phyloP scores from a whole-genome alignment of 2,888 invertebrate genomes.

The Lagria hirta region DNA sequence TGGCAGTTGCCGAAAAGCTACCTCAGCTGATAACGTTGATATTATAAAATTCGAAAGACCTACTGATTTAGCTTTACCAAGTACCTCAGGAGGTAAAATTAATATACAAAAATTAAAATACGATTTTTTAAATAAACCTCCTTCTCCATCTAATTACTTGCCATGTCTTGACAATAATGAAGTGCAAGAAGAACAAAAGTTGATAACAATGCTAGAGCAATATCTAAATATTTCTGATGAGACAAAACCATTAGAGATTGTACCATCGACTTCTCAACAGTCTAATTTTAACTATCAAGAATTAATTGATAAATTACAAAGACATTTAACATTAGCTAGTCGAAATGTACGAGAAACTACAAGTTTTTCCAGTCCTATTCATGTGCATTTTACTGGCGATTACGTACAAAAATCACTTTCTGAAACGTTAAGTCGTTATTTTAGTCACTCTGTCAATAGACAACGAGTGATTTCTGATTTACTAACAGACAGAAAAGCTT shows the following conservation, averaged over 20 bases:
- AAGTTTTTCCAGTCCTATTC: constrained; percentile 17
- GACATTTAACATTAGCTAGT: constrained; percentile 55
- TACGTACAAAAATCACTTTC: constrained; percentile 62
- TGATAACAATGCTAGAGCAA: constrained; percentile 67
- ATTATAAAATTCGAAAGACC: constrained; percentile 56
- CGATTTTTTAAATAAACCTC: constrained; percentile 64
- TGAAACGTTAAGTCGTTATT: constrained; percentile 69
- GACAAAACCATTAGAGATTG: too few relatives aligned
- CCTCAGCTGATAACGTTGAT: constrained; percentile 68
- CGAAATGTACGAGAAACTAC: too few relatives aligned
- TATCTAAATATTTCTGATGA: constrained; percentile 65
- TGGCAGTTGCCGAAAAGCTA: constrained; percentile 68
- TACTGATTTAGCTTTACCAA: constrained; percentile 40
- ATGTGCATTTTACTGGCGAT: constrained; percentile 55
- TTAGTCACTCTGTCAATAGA: constrained; percentile 64
- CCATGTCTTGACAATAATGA: constrained; percentile 37
- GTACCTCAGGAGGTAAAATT: constrained; percentile 60
- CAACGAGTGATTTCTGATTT: constrained; percentile 73
- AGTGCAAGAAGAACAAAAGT: constrained; percentile 59
- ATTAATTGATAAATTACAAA: constrained; percentile 64
- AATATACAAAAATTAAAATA: constrained; percentile 69
- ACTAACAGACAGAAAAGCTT: constrained; percentile 69
- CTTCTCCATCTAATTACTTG: constrained; percentile 37
- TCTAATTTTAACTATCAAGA: constrained; percentile 62
- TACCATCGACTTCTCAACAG: constrained; percentile 23